phyloP scores from a whole-genome alignment of 2,888 invertebrate genomes.

The Epsilonema sp. region DNA sequence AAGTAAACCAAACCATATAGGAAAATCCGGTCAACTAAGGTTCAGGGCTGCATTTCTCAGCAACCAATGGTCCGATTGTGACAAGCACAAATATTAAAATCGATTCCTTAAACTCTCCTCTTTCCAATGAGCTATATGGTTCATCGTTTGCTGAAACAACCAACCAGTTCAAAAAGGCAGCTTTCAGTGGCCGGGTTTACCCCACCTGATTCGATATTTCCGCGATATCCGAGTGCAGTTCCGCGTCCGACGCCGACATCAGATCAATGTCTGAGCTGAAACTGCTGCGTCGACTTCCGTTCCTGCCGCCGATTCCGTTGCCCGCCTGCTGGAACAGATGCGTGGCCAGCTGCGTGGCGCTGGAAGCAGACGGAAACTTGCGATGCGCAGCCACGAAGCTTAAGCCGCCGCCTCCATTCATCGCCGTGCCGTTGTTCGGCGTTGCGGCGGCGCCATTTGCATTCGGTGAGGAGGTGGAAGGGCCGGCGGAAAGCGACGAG shows the following conservation, averaged over 20 bases:
- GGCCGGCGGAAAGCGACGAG: background rate
- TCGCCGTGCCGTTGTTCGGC: background rate
- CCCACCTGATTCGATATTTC: constrained; percentile 11
- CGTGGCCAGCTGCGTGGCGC: background rate
- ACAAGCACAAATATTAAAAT: too few species aligned
- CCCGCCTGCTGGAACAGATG: background rate
- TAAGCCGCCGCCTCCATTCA: background rate
- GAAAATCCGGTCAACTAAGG: too few species aligned
- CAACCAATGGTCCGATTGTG: too few species aligned
- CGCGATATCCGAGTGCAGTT: constrained; percentile 12
- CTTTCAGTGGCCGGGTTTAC: too few species aligned
- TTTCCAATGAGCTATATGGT: too few species aligned
- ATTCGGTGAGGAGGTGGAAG: too few species aligned
- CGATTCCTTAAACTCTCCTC: too few species aligned
- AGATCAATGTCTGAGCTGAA: constrained; percentile 19
- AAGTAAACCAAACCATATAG: too few species aligned
- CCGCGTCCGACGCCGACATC: constrained; percentile 18
- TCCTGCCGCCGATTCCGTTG: background rate
- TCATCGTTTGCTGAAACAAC: too few species aligned
- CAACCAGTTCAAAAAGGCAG: too few species aligned
- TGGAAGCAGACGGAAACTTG: background rate
- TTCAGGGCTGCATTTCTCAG: too few species aligned
- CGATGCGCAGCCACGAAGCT: background rate
- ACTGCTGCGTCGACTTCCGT: constrained; percentile 1
- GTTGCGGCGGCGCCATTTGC: background rate